A percentile compares a stretch with the other conserved stretches of the same genome.
These are phyloP conservation scores for Pyrrhosoma nymphula DNA, from an alignment of 2,888 invertebrate species.

Conservation along the genomic window DNA sequence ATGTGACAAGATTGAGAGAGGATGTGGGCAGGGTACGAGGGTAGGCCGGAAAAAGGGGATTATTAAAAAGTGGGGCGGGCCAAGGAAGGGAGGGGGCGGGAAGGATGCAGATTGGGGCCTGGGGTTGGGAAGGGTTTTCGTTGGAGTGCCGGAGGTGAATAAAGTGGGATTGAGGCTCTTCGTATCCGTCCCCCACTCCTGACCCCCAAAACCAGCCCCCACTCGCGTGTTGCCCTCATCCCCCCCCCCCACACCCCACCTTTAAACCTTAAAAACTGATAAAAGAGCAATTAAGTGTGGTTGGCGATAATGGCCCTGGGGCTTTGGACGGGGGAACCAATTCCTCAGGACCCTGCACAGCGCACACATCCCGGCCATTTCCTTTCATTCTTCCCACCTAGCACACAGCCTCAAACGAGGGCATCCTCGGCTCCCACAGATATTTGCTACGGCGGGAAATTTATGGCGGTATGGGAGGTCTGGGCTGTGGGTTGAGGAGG, in stretches of 20 bases:
- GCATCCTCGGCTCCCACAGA: not conserved
- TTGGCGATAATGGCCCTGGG: not conserved
- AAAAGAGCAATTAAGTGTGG: constrained; percentile 43
- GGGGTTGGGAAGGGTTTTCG: not conserved
- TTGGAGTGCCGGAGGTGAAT: not conserved
- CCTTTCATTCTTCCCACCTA: not conserved
- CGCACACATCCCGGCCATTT: not conserved
- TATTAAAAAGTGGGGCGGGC: constrained; percentile 16
- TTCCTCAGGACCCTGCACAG: not conserved
- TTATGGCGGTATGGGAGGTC: not conserved
- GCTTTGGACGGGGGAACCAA: not conserved
- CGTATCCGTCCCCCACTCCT: not conserved
- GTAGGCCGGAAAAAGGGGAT: not conserved
- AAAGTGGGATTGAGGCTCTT: not conserved
- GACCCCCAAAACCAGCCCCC: not conserved
- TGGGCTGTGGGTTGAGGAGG: too few species aligned
- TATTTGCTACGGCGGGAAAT: not conserved
- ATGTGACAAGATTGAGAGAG: not conserved
- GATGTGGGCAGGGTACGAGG: too few species aligned
- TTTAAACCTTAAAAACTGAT: constrained; percentile 37
- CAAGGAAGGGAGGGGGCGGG: too few species aligned
- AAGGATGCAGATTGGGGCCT: not conserved
- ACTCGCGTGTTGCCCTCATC: not conserved
- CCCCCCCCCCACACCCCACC: not conserved
- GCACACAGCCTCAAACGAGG: not conserved